Evolutionary conservation across 2,113 vertebrate genomes (phyloP).

Genomic region (Anguilla japonica): DNA sequence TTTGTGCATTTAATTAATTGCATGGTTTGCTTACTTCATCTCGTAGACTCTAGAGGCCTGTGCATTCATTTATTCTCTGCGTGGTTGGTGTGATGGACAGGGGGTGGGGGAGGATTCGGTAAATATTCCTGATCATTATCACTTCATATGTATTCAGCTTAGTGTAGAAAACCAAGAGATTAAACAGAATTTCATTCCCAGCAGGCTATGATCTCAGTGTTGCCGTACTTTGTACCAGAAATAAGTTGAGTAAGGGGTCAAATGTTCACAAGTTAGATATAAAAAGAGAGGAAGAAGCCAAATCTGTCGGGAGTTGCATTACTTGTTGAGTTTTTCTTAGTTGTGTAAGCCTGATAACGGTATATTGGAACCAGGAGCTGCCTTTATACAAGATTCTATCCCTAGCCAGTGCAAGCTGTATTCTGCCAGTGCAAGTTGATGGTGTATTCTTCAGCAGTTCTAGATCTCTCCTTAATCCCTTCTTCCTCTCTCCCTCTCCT

Average conservation of each 20-base stretch:
- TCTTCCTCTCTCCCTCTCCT: not conserved
- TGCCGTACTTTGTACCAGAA: not conserved
- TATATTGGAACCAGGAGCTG: not conserved
- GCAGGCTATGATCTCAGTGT: not conserved
- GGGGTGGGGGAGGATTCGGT: not conserved
- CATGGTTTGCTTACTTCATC: not conserved
- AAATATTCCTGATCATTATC: not conserved
- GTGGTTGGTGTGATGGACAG: not conserved
- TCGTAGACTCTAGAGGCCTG: not conserved
- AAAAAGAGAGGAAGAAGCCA: not conserved
- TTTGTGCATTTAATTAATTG: not conserved
- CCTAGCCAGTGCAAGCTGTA: not conserved
- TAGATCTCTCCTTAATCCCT: not conserved
- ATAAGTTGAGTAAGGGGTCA: not conserved
- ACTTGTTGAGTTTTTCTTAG: not conserved
- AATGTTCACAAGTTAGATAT: not conserved
- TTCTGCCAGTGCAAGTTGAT: not conserved
- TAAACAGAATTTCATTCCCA: not conserved
- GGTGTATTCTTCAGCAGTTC: not conserved
- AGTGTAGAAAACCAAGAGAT: not conserved
- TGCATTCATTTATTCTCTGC: not conserved
- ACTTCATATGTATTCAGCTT: not conserved
- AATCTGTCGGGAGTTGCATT: not conserved
- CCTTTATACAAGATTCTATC: not conserved
- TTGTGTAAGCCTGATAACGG: not conserved